Conservation (phyloP, 2,113 vertebrate species). For the Eclectus roratus region DNA sequence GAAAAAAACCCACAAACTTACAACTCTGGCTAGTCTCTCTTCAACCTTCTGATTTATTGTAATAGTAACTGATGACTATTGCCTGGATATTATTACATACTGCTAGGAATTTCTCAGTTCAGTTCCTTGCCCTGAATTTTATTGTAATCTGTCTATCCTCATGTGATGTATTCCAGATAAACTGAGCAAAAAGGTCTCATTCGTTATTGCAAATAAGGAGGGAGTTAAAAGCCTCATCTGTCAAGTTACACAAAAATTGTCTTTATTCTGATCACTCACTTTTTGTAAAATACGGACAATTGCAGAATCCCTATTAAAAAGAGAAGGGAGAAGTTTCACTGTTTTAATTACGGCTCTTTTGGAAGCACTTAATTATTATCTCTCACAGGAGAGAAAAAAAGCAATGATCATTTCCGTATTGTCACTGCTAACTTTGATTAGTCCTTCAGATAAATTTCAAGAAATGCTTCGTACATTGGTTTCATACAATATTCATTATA, state of each 20-base stretch:
- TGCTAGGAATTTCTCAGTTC: neutral
- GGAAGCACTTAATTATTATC: conserved; percentile 12
- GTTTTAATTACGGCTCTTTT: conserved; percentile 1
- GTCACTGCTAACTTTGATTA: neutral
- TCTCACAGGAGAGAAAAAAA: neutral
- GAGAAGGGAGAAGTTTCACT: neutral
- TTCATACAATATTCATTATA: neutral
- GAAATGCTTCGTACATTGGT: neutral
- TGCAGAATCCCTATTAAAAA: neutral
- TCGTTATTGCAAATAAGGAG: neutral
- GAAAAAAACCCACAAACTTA: neutral
- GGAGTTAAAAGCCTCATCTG: conserved; percentile 37
- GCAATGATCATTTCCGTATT: neutral
- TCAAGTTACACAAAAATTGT: conserved; percentile 42
- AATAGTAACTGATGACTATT: neutral
- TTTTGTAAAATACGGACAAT: conserved; percentile 3
- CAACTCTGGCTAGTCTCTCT: neutral
- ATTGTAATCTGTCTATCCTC: neutral
- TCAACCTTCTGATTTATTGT: neutral
- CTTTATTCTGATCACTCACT: conserved; percentile 33
- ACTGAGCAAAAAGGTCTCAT: neutral
- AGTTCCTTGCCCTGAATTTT: neutral
- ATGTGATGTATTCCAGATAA: neutral
- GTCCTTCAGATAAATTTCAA: conserved; percentile 24
- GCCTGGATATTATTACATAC: neutral